phyloP scores from a whole-genome alignment of 2,797 vertebrate species.

The Lutjanus campechanus region DNA sequence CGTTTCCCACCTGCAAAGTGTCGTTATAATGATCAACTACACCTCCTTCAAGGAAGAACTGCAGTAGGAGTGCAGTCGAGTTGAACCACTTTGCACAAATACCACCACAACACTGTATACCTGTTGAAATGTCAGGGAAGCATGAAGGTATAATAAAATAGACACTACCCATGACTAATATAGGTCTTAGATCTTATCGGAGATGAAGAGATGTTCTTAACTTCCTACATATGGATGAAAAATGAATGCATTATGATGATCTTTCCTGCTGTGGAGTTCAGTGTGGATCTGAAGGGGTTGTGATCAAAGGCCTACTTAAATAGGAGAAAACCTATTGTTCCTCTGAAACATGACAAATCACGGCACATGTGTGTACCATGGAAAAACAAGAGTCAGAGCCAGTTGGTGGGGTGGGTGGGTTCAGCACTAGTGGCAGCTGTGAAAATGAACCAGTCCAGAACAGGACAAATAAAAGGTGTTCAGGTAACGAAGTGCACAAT shows the following conservation, averaged over 20 bases:
- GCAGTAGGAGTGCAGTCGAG: too few species aligned
- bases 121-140: too few species aligned
- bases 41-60: too few species aligned
- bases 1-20: too few species aligned
- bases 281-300: not conserved
- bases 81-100: too few species aligned
- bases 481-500: conserved; percentile 43
- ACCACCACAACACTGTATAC: too few species aligned
- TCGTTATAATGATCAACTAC: too few species aligned
- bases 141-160: too few species aligned
- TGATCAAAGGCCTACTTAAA: conserved; percentile 34
- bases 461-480: conserved; percentile 47
- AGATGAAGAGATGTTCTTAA: not conserved
- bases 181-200: not conserved
- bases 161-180: too few species aligned
- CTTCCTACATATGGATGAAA: conserved; percentile 7
- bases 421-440: conserved; percentile 64
- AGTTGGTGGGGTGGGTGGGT: not conserved
- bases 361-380: not conserved
- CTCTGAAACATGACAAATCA: conserved; percentile 32
- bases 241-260: conserved; percentile 3
- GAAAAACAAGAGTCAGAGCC: conserved; percentile 38
- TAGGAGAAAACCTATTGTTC: conserved; percentile 10
- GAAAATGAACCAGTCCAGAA: conserved; percentile 48
- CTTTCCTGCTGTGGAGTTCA: not conserved